Conservation (phyloP, 2,888 invertebrate species). For the Pemphredon lugubris region DNA sequence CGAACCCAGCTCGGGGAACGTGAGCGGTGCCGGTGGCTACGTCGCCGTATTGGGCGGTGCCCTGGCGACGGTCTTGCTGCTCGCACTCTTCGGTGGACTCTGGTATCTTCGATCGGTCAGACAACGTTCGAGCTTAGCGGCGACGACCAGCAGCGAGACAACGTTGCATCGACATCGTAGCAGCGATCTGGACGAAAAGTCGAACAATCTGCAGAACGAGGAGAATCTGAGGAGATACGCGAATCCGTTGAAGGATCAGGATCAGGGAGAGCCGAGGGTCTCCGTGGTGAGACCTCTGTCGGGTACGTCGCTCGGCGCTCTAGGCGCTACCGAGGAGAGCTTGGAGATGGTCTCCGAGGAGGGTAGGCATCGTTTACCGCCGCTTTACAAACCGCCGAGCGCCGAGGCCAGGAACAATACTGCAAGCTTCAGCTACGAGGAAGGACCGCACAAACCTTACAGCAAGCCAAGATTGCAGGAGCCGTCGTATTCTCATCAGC, state of each 20-base stretch:
- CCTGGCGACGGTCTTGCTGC: conserved; percentile 71
- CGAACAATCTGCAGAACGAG: conserved; percentile 95
- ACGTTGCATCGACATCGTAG: conserved; percentile 82
- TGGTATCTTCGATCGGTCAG: conserved; percentile 74
- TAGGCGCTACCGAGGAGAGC: conserved; percentile 83
- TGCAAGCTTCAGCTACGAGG: conserved; percentile 83
- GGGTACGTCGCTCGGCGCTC: conserved; percentile 81
- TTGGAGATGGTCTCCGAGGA: conserved; percentile 85
- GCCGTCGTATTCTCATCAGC: conserved; percentile 74
- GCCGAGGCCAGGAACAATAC: conserved; percentile 93
- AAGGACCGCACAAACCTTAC: conserved; percentile 78
- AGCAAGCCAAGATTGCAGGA: conserved; percentile 79
- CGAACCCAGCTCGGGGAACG: conserved; percentile 61
- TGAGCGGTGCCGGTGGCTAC: conserved; percentile 67
- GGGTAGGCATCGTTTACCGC: conserved; percentile 82
- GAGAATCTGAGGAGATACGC: conserved; percentile 93
- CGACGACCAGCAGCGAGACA: conserved; percentile 79
- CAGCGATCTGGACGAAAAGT: conserved; percentile 89
- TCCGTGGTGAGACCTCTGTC: conserved; percentile 81
- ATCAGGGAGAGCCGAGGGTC: conserved; percentile 82
- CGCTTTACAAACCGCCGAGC: conserved; percentile 91
- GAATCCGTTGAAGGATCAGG: conserved; percentile 88
- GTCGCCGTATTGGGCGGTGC: conserved; percentile 76
- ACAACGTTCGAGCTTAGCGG: conserved; percentile 76
- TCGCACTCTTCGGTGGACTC: conserved; percentile 73